Base-by-base conservation (phyloP, 2,797 vertebrate species). In the Phylloscopus collybita region DNA sequence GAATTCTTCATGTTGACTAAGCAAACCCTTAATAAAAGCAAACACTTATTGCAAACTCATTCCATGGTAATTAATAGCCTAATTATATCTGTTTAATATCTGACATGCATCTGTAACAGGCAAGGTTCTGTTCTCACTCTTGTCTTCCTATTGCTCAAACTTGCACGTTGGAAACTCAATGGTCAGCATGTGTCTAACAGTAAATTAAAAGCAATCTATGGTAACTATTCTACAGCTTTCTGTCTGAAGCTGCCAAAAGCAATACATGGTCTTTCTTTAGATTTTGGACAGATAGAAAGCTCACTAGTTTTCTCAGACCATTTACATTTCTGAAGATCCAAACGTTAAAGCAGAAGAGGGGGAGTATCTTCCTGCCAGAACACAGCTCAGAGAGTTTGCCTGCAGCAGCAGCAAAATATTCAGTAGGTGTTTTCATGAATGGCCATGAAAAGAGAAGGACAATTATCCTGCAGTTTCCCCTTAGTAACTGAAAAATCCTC, bases 401-500 rank as follows among this genome's bases (percentile, higher is more conserved):
- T 57, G 56, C 74, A 94, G 93, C 93, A 72, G 76, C 27, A 80
- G 61, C 20, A 45, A 93, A 93, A 71, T 85, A 85, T 42, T 82
- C 80, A 53, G 93, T 85, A 93, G 90, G 81, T 74, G 88, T 94
- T 91, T 95, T 89, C 92, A 92, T 94, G 90, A 95, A 93, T 73
- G 80, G 80, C 90, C 90, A 88, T 97, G 95, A 93, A 92, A 67
- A 89, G 64, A 74, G 74, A 89, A 80, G 60, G 53, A 82, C 34
- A 85, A 88, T 88, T 47, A 38, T 40, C 44, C 23, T 70, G 36
- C 73, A 53, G 60, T 84, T 94, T 93, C 83, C 78, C 80, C 60
- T 26, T 64, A 86, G 80, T 64, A 86, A 38, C 13, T 60, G 56
- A 59, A 62, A 80, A 81, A 76, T 66, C 88, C 80, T 87, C 42